phyloP scores from a whole-genome alignment of 2,113 vertebrate genomes.

The Rousettus leschenaultii region DNA sequence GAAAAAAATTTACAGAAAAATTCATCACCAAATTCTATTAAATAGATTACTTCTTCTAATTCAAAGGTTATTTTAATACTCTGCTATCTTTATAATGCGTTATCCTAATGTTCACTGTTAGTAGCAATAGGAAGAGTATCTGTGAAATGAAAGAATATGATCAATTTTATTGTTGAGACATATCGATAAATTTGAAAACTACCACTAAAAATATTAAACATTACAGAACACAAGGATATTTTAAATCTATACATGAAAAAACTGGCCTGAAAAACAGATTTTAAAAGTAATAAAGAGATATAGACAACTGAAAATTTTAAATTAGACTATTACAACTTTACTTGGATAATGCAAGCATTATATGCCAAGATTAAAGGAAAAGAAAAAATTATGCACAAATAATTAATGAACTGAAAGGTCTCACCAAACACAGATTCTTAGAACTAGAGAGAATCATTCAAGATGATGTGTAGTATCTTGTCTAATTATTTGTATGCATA shows the following conservation, averaged over 20 bases:
- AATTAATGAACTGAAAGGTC: neutral
- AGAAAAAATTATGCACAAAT: neutral
- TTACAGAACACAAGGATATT: neutral
- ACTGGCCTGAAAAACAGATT: neutral
- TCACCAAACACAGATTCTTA: neutral
- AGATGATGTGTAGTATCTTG: neutral
- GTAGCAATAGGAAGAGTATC: neutral
- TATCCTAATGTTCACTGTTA: neutral
- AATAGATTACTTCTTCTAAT: neutral
- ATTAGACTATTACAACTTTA: neutral
- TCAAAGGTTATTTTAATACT: neutral
- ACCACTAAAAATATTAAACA: neutral
- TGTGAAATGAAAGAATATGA: neutral
- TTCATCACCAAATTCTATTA: neutral
- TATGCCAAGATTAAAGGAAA: neutral
- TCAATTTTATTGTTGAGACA: neutral
- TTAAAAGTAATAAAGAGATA: neutral
- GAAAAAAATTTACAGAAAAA: conserved; percentile 23
- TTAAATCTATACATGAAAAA: neutral
- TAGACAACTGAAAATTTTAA: neutral
- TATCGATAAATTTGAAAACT: neutral
- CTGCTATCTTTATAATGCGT: neutral
- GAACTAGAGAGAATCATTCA: neutral
- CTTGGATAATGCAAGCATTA: neutral
- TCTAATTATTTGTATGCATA: neutral